These are phyloP conservation scores for Dasyornis broadbenti DNA, from an alignment of 2,113 vertebrate genomes.

Conservation along the genomic window DNA sequence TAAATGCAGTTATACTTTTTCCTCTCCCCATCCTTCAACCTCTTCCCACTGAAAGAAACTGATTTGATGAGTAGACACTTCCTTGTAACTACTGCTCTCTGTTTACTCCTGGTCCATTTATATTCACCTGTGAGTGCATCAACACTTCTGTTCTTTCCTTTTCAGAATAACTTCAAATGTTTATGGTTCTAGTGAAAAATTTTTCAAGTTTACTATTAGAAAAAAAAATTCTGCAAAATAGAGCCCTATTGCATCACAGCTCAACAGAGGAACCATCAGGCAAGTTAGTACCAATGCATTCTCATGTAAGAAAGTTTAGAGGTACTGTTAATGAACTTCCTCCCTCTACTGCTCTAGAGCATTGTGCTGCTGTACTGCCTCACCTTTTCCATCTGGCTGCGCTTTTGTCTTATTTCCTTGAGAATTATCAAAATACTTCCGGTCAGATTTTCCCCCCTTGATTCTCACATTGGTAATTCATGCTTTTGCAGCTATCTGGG, in stretches of 20 bases:
- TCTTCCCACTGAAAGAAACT: not conserved
- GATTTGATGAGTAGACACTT: not conserved
- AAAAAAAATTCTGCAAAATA: not conserved
- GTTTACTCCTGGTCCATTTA: not conserved
- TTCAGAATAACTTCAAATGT: not conserved
- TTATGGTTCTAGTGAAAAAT: not conserved
- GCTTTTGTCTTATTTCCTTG: not conserved
- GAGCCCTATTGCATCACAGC: not conserved
- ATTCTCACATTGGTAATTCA: not conserved
- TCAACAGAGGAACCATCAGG: not conserved
- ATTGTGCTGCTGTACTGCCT: not conserved
- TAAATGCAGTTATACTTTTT: not conserved
- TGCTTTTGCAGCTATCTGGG: not conserved
- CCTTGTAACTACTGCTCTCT: not conserved
- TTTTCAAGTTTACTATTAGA: not conserved
- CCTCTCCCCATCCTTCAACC: not conserved
- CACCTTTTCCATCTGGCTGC: not conserved
- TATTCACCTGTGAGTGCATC: rapidly evolving
- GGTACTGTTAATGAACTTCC: not conserved
- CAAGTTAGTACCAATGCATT: not conserved
- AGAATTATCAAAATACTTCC: not conserved
- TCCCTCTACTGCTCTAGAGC: not conserved
- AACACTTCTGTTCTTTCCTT: not conserved
- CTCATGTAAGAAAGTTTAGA: not conserved
- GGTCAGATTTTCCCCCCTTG: not conserved